Evolutionary conservation across 2,888 invertebrate genomes (phyloP).

Genomic region (Drosophila borealis): DNA sequence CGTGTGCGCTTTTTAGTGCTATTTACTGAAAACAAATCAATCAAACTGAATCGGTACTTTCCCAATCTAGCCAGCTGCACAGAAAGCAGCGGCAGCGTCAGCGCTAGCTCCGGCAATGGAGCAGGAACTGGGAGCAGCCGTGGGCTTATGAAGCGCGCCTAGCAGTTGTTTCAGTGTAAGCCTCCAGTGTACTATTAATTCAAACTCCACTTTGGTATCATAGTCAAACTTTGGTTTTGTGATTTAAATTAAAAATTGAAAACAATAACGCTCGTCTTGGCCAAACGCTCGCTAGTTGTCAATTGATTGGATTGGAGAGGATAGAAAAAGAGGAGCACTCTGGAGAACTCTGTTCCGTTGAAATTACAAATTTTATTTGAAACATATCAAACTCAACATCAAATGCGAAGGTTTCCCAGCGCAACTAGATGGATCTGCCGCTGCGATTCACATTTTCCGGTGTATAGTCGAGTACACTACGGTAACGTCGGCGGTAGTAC

Average conservation of each 20-base stretch:
- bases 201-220: neutral
- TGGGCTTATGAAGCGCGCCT: neutral
- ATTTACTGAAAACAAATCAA: neutral
- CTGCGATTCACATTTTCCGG: slow-evolving; percentile 16
- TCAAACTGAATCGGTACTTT: neutral
- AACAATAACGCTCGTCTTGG: neutral
- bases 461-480: slow-evolving; percentile 44
- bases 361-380: slow-evolving; percentile 15
- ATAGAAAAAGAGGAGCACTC: no score
- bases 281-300: neutral
- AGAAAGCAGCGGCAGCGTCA: neutral
- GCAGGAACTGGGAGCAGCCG: neutral
- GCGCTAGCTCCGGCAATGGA: no score
- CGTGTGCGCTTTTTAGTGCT: slow-evolving; percentile 28
- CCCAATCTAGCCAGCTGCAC: no score
- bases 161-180: neutral
- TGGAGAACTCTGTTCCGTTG: neutral
- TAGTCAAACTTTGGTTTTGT: neutral
- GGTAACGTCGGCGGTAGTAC: slow-evolving; percentile 34
- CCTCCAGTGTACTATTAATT: neutral
- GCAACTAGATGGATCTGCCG: slow-evolving; percentile 1
- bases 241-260: neutral
- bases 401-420: neutral
- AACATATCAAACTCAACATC: neutral
- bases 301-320: neutral